Base-by-base conservation (phyloP, 2,888 invertebrate species). In the Bugulina stolonifera region DNA sequence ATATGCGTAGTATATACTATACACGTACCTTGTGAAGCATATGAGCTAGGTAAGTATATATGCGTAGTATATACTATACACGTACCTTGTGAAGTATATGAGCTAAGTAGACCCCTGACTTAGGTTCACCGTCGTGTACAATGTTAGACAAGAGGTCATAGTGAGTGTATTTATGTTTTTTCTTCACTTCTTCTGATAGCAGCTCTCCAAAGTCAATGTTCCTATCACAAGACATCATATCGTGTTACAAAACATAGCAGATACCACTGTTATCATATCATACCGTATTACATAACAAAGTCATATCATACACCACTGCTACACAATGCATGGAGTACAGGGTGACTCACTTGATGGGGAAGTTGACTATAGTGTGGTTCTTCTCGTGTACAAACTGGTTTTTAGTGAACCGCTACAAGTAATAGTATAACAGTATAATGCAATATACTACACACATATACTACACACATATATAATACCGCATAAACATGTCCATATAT, bases 301-400 rank as follows among this genome's bases (percentile, higher is more conserved):
- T n/a, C n/a, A n/a, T n/a, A n/a, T n/a, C n/a, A n/a, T n/a, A n/a
- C n/a, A n/a, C n/a, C n/a, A n/a, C n/a, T n/a, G n/a, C n/a, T n/a
- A n/a, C n/a, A n/a, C n/a, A n/a, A n/a, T n/a, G n/a, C n/a, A n/a
- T n/a, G n/a, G n/a, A n/a, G n/a, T n/a, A 52, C 52, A 57, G 5
- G 23, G 22, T 18, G 22, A 78, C 91, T 89, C 87, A 96, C 94
- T 94, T 96, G 74, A 99, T 94, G 1, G 99, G 99, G 84, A 99
- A 99, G 85, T 99, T 99, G 1, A 99, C 98, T 80, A 99, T 99
- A 0, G 99, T 99, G 0, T 97, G 97, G 87, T 99, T 99, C 86
- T 99, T 99, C 84, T 99, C 99, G 25, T 96, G 89, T 81, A 96
- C 99, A 86, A 98, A 99, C 3, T 95, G 96, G 83, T 99, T 99